Evolutionary conservation across 1,140 invertebrate genomes (phyloP).

Genomic region (Cotesia chilonis): DNA sequence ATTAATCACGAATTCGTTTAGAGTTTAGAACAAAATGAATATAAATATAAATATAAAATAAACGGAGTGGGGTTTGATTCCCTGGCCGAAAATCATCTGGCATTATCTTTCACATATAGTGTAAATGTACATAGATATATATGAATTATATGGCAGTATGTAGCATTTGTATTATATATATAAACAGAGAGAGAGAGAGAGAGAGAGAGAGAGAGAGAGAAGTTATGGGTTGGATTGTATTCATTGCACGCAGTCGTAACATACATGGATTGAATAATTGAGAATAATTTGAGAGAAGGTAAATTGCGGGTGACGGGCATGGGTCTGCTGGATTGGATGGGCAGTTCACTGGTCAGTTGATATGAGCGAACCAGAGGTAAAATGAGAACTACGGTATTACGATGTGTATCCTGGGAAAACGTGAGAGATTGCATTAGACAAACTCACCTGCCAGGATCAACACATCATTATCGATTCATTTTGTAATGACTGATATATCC

Average conservation of each 20-base stretch:
- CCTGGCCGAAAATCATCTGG: slow-evolving; percentile 4
- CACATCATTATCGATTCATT: slow-evolving; percentile 1
- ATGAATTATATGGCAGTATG: too few relatives aligned
- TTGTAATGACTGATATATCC: not conserved
- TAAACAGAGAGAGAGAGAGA: not conserved
- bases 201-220: not conserved
- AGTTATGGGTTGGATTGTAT: not conserved
- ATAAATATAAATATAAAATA: not conserved
- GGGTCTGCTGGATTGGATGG: too few relatives aligned
- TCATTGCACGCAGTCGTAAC: slow-evolving; percentile 11
- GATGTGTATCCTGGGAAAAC: not conserved
- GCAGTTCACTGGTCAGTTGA: too few relatives aligned
- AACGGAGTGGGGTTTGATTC: not conserved
- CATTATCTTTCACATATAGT: too few relatives aligned
- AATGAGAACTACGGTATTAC: slow-evolving; percentile 5
- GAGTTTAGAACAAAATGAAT: too few relatives aligned
- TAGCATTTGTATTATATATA: not conserved
- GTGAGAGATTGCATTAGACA: slow-evolving; percentile 1
- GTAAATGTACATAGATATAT: too few relatives aligned
- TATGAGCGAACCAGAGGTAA: not conserved
- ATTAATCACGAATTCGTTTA: too few relatives aligned
- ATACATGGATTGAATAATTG: slow-evolving; percentile 24
- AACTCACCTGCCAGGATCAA: not conserved
- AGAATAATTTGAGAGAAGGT: slow-evolving; percentile 16
- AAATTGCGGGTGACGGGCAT: slow-evolving; percentile 1